Conservation (phyloP, 1,140 invertebrate species). For the Danaus melanippus region DNA sequence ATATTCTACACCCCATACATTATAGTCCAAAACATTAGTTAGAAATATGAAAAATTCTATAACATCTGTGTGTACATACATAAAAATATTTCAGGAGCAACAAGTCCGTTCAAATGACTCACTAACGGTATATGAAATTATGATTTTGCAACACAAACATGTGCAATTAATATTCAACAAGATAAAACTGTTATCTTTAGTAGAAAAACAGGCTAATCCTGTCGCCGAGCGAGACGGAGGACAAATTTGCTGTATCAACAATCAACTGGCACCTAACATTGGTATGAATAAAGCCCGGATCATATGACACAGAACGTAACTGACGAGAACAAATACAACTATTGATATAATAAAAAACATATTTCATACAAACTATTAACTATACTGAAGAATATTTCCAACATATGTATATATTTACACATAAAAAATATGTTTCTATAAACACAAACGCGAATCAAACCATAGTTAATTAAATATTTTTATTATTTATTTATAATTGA, state of each 20-base stretch:
- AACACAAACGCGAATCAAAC: too few species aligned
- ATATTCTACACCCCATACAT: too few species aligned
- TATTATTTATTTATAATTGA: too few species aligned
- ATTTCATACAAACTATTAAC: too few species aligned
- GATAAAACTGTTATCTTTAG: conserved; percentile 64
- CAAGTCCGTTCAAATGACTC: conserved; percentile 12
- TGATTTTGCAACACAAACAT: conserved; percentile 44
- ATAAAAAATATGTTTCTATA: too few species aligned
- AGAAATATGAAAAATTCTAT: too few species aligned
- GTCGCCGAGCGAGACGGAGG: conserved; percentile 51
- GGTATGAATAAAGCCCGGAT: conserved; percentile 40
- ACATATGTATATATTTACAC: too few species aligned
- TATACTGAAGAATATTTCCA: too few species aligned
- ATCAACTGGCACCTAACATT: conserved; percentile 59
- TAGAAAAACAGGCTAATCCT: conserved; percentile 66
- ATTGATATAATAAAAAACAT: too few species aligned
- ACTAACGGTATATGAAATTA: conserved; percentile 7
- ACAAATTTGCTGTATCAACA: conserved; percentile 67
- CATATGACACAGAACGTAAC: conserved; percentile 5
- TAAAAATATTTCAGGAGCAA: conserved; percentile 12
- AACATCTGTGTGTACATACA: conserved; percentile 4
- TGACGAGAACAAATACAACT: too few species aligned
- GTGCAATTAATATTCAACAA: conserved; percentile 50
- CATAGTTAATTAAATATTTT: too few species aligned
- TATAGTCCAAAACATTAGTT: too few species aligned